Base-by-base conservation (phyloP, 2,113 vertebrate genomes). In the Pionites leucogaster region DNA sequence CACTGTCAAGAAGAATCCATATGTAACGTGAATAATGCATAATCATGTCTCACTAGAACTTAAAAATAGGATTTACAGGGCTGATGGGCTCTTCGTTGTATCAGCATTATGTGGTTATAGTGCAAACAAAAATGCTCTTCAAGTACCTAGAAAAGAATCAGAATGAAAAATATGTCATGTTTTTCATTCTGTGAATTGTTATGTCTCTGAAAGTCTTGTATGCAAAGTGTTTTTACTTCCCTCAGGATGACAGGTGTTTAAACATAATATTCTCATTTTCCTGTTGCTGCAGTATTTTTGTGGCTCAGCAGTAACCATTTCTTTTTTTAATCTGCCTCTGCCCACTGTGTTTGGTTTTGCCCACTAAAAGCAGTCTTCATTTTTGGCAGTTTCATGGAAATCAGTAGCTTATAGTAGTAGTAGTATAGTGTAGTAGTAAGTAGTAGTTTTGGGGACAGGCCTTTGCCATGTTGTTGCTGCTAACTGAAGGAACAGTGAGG, bases 111-210 rank as follows among this genome's bases (percentile, higher is more conserved):
- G 13, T 68, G 47, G 39, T 47, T 86, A 64, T 64, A 86, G 29
- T 19, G 22, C 60, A 60, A 80, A 86, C 13, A 83, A 83, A 74
- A 94, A 79, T 13, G 23, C 15, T 10, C 67, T 64, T 46, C 37
- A 49, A 75, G 39, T 68, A 71, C 33, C 17, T 64, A 86, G 86
- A 50, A 84, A 82, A 78, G 27, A 78, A 81, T 70, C 57, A 57
- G 72, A 19, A n/a, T 70, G 65, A 86, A 78, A 88, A 94, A 90
- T 53, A n/a, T 37, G n/a, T 11, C 5, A 25, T 62, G 44, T 72
- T 94, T 93, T 94, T 69, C 90, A 79, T 92, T 71, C 47, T 76
- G 67, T 78, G 72, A 79, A 52, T 86, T 94, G 74, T 91, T 94
- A 44, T 57, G 81, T 93, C 62, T 92, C 69, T 3, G 5, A 76